Evolutionary conservation across 2,797 vertebrate species (phyloP).

Genomic region (Diceros bicornis): DNA sequence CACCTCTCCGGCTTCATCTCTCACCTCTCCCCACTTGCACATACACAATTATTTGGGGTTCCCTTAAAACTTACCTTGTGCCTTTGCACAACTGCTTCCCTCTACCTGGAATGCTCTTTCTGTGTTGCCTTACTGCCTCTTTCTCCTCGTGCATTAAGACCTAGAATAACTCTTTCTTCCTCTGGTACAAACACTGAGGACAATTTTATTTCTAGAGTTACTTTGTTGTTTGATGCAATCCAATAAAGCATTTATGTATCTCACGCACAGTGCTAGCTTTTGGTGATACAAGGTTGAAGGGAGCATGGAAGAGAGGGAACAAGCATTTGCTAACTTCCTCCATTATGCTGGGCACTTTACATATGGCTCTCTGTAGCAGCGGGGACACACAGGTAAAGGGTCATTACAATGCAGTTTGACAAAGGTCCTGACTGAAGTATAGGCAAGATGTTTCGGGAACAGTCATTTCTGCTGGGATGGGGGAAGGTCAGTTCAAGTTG

Average conservation of each 20-base stretch:
- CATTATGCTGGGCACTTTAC: background rate
- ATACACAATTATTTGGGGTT: background rate
- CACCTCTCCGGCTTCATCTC: background rate
- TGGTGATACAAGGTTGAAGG: background rate
- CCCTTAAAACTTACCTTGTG: background rate
- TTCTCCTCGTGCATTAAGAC: background rate
- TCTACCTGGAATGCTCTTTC: background rate
- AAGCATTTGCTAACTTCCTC: background rate
- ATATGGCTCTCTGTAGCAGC: background rate
- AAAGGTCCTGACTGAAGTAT: background rate
- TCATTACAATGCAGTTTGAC: fast-evolving
- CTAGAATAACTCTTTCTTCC: background rate
- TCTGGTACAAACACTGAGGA: background rate
- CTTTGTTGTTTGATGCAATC: background rate
- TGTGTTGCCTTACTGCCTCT: background rate
- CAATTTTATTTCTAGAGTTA: background rate
- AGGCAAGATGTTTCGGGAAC: background rate
- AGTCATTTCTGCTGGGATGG: background rate
- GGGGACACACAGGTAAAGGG: background rate
- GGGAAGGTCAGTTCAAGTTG: background rate
- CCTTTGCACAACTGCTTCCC: background rate
- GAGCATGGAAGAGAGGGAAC: background rate
- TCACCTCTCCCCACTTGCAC: background rate
- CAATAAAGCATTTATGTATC: background rate
- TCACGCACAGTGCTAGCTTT: background rate